Conservation (phyloP, 2,888 invertebrate genomes). For the Geophilus truncorum region DNA sequence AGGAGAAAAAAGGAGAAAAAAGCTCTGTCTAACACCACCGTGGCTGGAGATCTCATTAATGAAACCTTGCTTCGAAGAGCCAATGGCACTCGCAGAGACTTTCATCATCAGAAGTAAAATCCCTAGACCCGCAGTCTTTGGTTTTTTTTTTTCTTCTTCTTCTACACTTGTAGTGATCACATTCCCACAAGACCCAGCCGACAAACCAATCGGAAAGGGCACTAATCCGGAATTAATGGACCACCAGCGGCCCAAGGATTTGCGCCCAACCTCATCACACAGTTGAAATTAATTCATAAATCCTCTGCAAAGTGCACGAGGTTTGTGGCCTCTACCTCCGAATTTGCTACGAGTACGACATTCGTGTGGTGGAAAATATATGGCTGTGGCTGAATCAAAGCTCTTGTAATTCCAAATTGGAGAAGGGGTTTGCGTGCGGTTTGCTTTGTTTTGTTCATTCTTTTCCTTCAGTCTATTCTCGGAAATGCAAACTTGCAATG, state of each 20-base stretch:
- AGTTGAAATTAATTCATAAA: neutral
- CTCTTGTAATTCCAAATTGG: neutral
- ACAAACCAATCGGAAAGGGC: constrained; percentile 2
- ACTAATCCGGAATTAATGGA: constrained; percentile 1
- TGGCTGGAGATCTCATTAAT: neutral
- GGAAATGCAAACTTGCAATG: too few species aligned
- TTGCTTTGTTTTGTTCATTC: neutral
- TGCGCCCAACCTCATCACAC: neutral
- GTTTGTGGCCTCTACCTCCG: neutral
- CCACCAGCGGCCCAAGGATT: neutral
- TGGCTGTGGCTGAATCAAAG: neutral
- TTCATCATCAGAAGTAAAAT: neutral
- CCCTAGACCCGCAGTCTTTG: neutral
- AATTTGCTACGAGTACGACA: too few species aligned
- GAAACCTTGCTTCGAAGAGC: neutral
- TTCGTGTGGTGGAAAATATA: too few species aligned
- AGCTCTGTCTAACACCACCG: too few species aligned
- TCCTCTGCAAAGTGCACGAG: neutral
- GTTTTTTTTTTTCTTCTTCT: neutral
- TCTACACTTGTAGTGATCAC: neutral
- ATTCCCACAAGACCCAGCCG: neutral
- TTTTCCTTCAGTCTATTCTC: too few species aligned
- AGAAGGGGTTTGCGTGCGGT: neutral
- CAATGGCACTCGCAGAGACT: neutral
- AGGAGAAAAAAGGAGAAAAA: neutral